Percentiles rank a stretch among this genome's conserved stretches.
phyloP scores from a whole-genome alignment of 2,113 vertebrate species.

The Tyrannus savana region DNA sequence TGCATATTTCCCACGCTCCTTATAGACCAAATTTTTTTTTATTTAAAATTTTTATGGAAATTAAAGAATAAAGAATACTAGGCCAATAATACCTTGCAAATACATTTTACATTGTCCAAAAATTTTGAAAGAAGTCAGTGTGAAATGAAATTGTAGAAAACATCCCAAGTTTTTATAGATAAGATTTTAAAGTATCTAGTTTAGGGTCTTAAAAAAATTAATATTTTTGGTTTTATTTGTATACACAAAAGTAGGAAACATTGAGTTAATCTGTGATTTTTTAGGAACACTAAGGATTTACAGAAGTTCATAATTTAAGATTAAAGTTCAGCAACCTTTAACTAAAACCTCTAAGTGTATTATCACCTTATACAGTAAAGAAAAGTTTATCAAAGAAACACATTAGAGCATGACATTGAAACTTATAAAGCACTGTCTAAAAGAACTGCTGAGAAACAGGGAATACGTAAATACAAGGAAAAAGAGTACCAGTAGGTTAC shows the following conservation, averaged over 20 bases:
- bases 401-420: not conserved
- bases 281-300: not conserved
- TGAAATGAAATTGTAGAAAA: not conserved
- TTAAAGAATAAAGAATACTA: slow-evolving; percentile 17
- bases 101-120: not conserved
- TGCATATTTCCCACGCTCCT: not conserved
- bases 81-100: not conserved
- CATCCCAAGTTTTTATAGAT: not conserved
- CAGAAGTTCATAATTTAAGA: not conserved
- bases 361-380: not conserved
- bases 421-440: not conserved
- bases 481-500: not conserved
- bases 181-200: not conserved
- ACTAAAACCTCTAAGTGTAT: not conserved
- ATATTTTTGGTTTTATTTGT: not conserved
- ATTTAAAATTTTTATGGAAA: slow-evolving; percentile 27
- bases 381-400: not conserved
- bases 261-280: not conserved
- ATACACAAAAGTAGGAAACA: not conserved
- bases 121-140: slow-evolving; percentile 15
- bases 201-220: not conserved
- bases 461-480: not conserved
- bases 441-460: slow-evolving; percentile 24
- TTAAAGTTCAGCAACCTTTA: not conserved
- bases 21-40: not conserved